A percentile compares a stretch with the other conserved stretches of the same genome.
phyloP scores from a whole-genome alignment of 2,797 vertebrate species.

The Nyctalus aviator region DNA sequence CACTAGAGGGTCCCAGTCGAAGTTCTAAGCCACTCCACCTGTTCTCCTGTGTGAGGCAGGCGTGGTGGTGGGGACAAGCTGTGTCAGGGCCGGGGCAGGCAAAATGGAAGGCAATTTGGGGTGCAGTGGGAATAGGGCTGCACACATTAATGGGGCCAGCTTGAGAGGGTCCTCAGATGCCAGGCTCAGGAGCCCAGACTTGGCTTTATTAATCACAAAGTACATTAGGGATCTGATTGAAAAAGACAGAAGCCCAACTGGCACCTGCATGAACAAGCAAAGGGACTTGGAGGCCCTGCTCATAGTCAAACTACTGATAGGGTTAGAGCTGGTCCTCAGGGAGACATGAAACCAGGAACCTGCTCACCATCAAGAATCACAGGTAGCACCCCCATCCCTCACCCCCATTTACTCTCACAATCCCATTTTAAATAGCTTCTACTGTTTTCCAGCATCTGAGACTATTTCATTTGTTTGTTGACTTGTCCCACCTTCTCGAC shows the following conservation, averaged over 20 bases:
- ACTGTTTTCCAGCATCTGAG: neutral
- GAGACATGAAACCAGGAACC: neutral
- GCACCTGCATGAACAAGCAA: neutral
- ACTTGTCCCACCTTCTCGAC: neutral
- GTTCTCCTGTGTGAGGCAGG: neutral
- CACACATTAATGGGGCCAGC: neutral
- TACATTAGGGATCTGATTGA: neutral
- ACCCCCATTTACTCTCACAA: neutral
- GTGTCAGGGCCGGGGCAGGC: neutral
- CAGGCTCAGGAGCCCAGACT: neutral
- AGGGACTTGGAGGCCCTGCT: neutral
- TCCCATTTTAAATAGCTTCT: neutral
- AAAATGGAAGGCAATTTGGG: neutral
- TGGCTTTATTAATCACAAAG: neutral
- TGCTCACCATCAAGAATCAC: neutral
- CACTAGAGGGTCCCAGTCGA: neutral
- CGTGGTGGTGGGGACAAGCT: neutral
- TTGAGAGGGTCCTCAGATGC: neutral
- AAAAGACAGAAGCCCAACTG: neutral
- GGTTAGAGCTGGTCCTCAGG: neutral
- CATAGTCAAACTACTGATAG: neutral
- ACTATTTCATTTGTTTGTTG: neutral
- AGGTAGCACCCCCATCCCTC: neutral
- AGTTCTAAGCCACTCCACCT: neutral
- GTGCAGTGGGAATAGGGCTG: neutral